These are phyloP conservation scores for Lapara coniferarum DNA, from an alignment of 2,888 invertebrate genomes.

Conservation along the genomic window DNA sequence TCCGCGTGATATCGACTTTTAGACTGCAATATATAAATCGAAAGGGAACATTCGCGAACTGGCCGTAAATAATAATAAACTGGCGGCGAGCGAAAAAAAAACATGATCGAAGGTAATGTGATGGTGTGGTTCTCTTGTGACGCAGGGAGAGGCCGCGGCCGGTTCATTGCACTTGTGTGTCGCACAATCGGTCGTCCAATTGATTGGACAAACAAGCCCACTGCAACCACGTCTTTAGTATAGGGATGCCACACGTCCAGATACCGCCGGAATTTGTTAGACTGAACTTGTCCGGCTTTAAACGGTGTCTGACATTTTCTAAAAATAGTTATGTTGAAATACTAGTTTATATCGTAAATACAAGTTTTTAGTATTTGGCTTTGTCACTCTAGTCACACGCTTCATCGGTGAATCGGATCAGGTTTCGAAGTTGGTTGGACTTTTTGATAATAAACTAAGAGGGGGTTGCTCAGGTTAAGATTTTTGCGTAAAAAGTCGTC, in stretches of 20 bases:
- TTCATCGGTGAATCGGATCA: too few relatives aligned
- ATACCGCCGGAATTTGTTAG: too few relatives aligned
- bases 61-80: conserved; percentile 23
- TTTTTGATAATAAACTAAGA: too few relatives aligned
- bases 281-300: too few relatives aligned
- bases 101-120: conserved; percentile 35
- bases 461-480: too few relatives aligned
- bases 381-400: too few relatives aligned
- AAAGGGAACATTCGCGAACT: conserved; percentile 4
- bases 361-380: too few relatives aligned
- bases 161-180: conserved; percentile 58
- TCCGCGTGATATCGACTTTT: not conserved
- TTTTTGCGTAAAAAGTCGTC: too few relatives aligned
- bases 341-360: too few relatives aligned
- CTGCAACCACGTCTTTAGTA: conserved; percentile 40
- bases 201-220: conserved; percentile 56
- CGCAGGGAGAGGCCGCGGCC: conserved; percentile 49
- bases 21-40: not conserved
- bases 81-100: conserved; percentile 30
- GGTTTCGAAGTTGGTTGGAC: too few relatives aligned
- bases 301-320: too few relatives aligned
- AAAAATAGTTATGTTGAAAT: too few relatives aligned
- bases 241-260: not conserved
- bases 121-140: conserved; percentile 49
- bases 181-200: conserved; percentile 42